Evolutionary conservation across 1,140 invertebrate species (phyloP), one percentile per base, ranked within the genome.

Genomic region (Coptotermes formosanus): DNA sequence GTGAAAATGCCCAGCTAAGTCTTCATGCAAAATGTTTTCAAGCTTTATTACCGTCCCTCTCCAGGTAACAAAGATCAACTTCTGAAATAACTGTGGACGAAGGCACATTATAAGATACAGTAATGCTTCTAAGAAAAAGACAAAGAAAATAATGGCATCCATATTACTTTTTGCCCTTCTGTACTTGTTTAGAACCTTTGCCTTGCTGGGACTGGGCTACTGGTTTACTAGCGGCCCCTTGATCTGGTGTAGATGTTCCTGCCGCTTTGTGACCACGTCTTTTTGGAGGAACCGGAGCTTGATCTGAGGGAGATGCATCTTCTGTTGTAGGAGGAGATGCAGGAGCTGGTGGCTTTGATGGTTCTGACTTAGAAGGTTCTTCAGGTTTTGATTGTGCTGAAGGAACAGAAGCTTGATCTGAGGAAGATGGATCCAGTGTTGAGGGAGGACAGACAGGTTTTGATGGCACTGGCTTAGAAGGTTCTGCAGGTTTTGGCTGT

Each of bases 261-360:
- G 25, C 25, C 64, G 25, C 64, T 16, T 75, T 75, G n/a, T 75
- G 64, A 75, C 64, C 64, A 25, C n/a, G 25, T 75, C 64, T n/a
- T 30, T 75, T 75, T 3, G 64, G 64, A n/a, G 64, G 64, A 30
- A 75, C n/a, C 7, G 64, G 64, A 30, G 64, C 64, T 30, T 75
- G 64, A 75, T 75, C 64, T 30, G 64, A 75, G 25, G 64, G 64
- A 11, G 64, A 30, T 30, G 64, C 64, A n/a, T 75, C 64, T 55
- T 1, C 14, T 55, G 52, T 19, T 75, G 64, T 30, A 25, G 64
- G 64, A 75, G 64, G 64, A 81, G 89, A 87, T 32, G 86, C 87
- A 84, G 88, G 86, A 59, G 88, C 87, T 85, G 86, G 59, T 82
- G 88, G 88, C 87, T 45, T 87, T 83, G 44, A 87, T 85, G 75